Conservation (phyloP, 2,113 vertebrate genomes). For the Rhegmatorhina hoffmannsi region DNA sequence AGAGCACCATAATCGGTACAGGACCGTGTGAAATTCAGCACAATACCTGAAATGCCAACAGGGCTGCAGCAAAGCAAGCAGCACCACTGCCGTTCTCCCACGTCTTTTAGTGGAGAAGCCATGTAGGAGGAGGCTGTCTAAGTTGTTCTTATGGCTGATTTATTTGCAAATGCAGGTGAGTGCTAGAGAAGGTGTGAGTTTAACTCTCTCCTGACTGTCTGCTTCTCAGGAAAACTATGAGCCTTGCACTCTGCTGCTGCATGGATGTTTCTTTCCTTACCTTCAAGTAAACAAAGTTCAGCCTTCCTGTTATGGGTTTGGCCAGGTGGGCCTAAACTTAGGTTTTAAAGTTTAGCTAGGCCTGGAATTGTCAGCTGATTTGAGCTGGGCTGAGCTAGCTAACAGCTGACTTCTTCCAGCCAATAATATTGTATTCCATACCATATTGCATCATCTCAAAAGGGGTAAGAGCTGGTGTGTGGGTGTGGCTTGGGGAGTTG, state of each 20-base stretch:
- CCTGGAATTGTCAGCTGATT: too few species aligned
- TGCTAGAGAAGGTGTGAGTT: constrained; percentile 4
- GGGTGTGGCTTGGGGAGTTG: too few species aligned
- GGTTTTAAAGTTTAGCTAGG: too few species aligned
- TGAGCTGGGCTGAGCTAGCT: too few species aligned
- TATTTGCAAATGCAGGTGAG: constrained; percentile 61
- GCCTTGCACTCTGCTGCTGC: background rate
- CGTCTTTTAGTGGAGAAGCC: constrained; percentile 25
- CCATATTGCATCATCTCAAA: too few species aligned
- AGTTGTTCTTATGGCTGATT: constrained; percentile 53
- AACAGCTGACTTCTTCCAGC: too few species aligned
- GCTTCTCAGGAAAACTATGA: background rate
- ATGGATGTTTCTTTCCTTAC: background rate
- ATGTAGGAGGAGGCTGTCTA: constrained; percentile 51
- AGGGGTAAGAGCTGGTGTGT: too few species aligned
- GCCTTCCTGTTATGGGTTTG: too few species aligned
- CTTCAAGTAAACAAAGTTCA: background rate
- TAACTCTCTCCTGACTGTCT: background rate
- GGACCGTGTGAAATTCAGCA: background rate
- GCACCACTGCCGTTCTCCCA: background rate
- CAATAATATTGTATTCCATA: too few species aligned
- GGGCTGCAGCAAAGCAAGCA: constrained; percentile 5
- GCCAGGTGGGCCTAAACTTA: too few species aligned
- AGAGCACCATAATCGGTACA: background rate
- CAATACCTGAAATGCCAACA: background rate